phyloP scores from a whole-genome alignment of 2,888 invertebrate species.

The Cryptus armator region DNA sequence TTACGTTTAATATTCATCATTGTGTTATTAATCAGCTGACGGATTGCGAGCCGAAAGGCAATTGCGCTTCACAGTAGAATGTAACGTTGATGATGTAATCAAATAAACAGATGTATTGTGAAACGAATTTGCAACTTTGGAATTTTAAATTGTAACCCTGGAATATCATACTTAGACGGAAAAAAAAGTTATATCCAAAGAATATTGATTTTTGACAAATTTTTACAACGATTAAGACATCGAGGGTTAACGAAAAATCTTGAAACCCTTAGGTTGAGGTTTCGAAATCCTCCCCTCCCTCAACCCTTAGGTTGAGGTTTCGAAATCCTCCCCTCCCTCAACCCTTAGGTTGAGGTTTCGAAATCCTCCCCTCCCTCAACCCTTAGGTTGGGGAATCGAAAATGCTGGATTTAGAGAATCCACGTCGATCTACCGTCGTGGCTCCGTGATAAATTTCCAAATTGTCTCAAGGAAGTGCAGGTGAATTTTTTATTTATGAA shows the following conservation, averaged over 20 bases:
- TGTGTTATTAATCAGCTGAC: not conserved
- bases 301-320: too few relatives aligned
- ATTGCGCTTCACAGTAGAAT: not conserved
- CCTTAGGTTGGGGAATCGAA: too few relatives aligned
- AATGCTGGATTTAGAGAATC: not conserved
- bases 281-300: too few relatives aligned
- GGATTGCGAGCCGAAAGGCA: not conserved
- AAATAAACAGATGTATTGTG: not conserved
- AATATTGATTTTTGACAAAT: too few relatives aligned
- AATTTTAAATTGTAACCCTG: too few relatives aligned
- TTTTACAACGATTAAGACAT: too few relatives aligned
- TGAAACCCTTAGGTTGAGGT: too few relatives aligned
- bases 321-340: too few relatives aligned
- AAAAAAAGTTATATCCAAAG: not conserved
- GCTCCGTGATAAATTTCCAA: not conserved
- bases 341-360: too few relatives aligned
- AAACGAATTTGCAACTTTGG: too few relatives aligned
- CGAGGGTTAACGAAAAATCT: too few relatives aligned
- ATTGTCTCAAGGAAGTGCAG: not conserved
- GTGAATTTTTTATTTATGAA: conserved; percentile 11
- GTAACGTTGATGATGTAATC: not conserved
- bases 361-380: too few relatives aligned
- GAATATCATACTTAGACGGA: not conserved
- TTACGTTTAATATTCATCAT: not conserved
- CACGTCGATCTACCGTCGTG: not conserved